Conservation (phyloP, 2,888 invertebrate species). For the Graphium colonna region DNA sequence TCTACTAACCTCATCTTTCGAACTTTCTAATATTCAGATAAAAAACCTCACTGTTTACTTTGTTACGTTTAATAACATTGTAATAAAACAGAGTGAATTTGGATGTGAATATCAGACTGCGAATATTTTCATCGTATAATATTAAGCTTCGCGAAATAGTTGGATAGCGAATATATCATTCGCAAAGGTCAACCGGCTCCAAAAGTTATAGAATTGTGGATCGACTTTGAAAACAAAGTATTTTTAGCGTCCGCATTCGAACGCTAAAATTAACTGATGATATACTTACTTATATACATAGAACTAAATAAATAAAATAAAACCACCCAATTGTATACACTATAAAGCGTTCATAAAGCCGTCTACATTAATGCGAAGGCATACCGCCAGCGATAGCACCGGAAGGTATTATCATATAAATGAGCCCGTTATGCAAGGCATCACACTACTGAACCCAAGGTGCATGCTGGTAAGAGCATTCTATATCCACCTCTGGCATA, state of each 20-base stretch:
- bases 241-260: too few relatives aligned
- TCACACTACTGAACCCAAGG: slow-evolving; percentile 9
- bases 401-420: slow-evolving; percentile 17
- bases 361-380: slow-evolving; percentile 1
- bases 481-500: slow-evolving; percentile 81
- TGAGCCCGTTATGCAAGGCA: slow-evolving; percentile 8
- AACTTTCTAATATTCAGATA: too few relatives aligned
- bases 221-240: too few relatives aligned
- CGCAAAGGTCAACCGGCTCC: neutral
- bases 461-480: slow-evolving; percentile 18
- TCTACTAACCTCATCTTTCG: too few relatives aligned
- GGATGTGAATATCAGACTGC: too few relatives aligned
- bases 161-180: neutral
- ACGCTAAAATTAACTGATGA: too few relatives aligned
- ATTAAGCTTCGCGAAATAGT: neutral
- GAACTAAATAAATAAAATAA: too few relatives aligned
- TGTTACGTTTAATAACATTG: too few relatives aligned
- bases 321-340: neutral
- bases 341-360: neutral
- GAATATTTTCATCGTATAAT: neutral
- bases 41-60: too few relatives aligned
- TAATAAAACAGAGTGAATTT: too few relatives aligned
- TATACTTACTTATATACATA: too few relatives aligned
- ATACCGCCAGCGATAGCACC: neutral
- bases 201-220: neutral